phyloP scores from a whole-genome alignment of 2,888 invertebrate species.

The Tyria jacobaeae region DNA sequence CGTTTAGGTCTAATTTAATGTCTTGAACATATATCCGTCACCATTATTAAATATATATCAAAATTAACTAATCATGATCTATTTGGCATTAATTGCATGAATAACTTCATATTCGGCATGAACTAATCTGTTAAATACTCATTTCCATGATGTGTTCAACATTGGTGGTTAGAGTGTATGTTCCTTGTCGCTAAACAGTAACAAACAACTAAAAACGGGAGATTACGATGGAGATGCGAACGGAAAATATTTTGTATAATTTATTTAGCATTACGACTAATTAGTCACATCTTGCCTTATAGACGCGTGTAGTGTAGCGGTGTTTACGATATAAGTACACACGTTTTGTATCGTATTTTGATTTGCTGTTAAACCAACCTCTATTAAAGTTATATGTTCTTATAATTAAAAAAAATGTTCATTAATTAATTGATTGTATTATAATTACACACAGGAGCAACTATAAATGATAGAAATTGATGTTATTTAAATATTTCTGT shows the following conservation, averaged over 20 bases:
- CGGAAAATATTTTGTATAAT: conserved; percentile 21
- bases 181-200: conserved; percentile 7
- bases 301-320: conserved; percentile 19
- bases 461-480: conserved; percentile 17
- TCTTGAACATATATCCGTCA: not conserved
- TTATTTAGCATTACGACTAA: conserved; percentile 32
- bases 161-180: conserved; percentile 15
- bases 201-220: conserved; percentile 2
- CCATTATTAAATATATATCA: not conserved
- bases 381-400: too few species aligned
- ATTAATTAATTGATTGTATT: too few species aligned
- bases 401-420: too few species aligned
- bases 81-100: conserved; percentile 48
- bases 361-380: too few species aligned
- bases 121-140: conserved; percentile 38
- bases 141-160: conserved; percentile 30
- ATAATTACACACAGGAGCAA: not conserved
- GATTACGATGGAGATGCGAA: not conserved
- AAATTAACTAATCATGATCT: conserved; percentile 22
- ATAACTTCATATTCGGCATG: conserved; percentile 44
- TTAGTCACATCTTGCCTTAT: conserved; percentile 46
- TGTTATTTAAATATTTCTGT: conserved; percentile 31
- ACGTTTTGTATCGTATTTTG: conserved; percentile 1
- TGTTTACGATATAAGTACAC: conserved; percentile 3
- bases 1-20: conserved; percentile 4